These are phyloP conservation scores for Melanophora roralis DNA, from an alignment of 2,888 invertebrate genomes.

Conservation along the genomic window DNA sequence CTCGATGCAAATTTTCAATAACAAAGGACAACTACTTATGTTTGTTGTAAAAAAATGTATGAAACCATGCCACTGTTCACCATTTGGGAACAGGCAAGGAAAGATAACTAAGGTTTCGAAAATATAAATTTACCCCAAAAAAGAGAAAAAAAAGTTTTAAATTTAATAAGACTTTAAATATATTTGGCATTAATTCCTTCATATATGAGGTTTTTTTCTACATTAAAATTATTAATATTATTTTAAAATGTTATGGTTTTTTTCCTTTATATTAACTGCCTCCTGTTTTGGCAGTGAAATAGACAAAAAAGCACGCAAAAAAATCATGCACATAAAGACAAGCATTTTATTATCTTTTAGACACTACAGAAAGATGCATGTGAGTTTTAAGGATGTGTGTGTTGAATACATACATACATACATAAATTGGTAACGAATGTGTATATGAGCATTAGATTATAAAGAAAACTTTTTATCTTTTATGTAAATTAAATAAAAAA, in stretches of 20 bases:
- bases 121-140: no score
- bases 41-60: no score
- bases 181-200: no score
- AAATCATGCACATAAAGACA: constrained; percentile 8
- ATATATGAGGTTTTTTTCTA: no score
- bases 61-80: no score
- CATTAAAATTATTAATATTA: constrained; percentile 6
- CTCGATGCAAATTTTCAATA: no score
- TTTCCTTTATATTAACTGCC: constrained; percentile 39
- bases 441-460: constrained; percentile 49
- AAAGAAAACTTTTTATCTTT: constrained; percentile 55
- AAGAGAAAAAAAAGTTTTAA: no score
- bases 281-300: constrained; percentile 47
- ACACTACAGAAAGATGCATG: not conserved
- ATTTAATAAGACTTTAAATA: no score
- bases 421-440: constrained; percentile 37
- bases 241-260: no score
- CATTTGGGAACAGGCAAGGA: no score
- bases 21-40: no score
- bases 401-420: constrained; percentile 17
- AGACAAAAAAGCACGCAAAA: constrained; percentile 49
- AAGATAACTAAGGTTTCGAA: no score
- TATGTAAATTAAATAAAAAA: constrained; percentile 40
- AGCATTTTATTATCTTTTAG: constrained; percentile 2
- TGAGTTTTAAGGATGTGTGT: not conserved